A percentile compares a stretch with the other conserved stretches of the same genome.
Conservation (phyloP, 1,140 invertebrate species). For the Globodera rostochiensis region DNA sequence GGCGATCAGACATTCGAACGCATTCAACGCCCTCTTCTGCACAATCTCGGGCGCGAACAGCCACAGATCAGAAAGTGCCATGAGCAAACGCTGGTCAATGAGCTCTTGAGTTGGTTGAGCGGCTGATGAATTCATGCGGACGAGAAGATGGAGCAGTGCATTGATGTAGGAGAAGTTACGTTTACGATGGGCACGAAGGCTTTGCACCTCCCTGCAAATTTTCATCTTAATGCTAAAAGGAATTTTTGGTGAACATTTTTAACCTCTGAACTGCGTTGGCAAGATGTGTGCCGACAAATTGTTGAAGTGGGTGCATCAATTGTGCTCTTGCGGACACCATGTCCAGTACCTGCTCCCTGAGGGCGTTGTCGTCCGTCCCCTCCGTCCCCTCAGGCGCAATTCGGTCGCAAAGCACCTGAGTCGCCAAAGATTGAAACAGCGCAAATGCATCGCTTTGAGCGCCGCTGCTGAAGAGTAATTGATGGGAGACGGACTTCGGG, state of each 20-base stretch:
- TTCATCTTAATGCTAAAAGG: neutral
- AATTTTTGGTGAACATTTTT: too few species aligned
- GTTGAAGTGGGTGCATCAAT: conserved; percentile 60
- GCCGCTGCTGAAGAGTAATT: conserved; percentile 53
- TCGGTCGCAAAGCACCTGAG: conserved; percentile 59
- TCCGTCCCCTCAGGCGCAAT: conserved; percentile 55
- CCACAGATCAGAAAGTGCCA: conserved; percentile 53
- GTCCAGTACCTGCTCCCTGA: conserved; percentile 60
- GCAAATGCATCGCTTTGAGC: conserved; percentile 61
- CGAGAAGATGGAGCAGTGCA: conserved; percentile 58
- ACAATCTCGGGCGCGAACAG: conserved; percentile 54
- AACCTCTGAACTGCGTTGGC: conserved; percentile 59
- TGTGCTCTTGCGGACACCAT: conserved; percentile 58
- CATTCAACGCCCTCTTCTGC: conserved; percentile 7
- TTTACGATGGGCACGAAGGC: conserved; percentile 52
- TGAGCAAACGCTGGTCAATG: conserved; percentile 42
- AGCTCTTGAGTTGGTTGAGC: conserved; percentile 44
- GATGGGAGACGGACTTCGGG: conserved; percentile 63
- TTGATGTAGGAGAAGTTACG: conserved; percentile 61
- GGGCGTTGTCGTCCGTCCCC: conserved; percentile 35
- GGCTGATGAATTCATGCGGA: conserved; percentile 51
- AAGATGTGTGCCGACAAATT: conserved; percentile 61
- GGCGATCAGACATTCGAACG: conserved; percentile 26
- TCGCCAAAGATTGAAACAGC: conserved; percentile 61
- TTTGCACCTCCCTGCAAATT: conserved; percentile 48